Evolutionary conservation across 2,113 vertebrate genomes (phyloP).

Genomic region (Siniperca knerii): DNA sequence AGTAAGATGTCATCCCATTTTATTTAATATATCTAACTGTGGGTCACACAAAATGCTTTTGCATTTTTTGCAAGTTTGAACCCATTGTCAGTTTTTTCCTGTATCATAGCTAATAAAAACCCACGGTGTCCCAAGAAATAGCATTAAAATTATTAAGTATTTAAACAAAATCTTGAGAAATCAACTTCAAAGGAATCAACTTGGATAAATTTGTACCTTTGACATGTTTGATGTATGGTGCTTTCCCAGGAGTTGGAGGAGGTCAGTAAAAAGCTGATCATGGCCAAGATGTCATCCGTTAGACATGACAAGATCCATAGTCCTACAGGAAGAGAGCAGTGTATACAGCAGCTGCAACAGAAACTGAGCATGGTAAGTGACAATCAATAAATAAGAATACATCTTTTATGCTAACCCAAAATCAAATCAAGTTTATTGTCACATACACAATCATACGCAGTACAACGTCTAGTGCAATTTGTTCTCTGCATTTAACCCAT

Average conservation of each 20-base stretch:
- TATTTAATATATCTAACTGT: background rate
- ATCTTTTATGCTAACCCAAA: background rate
- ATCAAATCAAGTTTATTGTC: no score
- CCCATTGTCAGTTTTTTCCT: background rate
- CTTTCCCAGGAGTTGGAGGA: conserved; percentile 88
- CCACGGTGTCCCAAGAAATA: background rate
- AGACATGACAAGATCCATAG: conserved; percentile 81
- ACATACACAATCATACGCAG: no score
- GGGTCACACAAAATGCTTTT: background rate
- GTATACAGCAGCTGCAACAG: conserved; percentile 88
- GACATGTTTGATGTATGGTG: background rate
- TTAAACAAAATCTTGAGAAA: background rate
- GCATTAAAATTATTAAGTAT: background rate
- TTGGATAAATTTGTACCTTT: background rate
- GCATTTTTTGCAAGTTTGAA: background rate
- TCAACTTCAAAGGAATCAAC: background rate
- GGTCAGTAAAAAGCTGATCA: conserved; percentile 87
- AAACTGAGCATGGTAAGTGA: conserved; percentile 87
- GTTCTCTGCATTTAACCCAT: no score
- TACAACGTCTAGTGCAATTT: no score
- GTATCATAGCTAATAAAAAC: background rate
- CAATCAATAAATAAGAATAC: background rate
- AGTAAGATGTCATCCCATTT: background rate
- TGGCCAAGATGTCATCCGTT: conserved; percentile 86
- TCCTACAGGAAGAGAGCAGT: conserved; percentile 85